phyloP scores from a whole-genome alignment of 2,113 vertebrate genomes.

The Proterorhinus semilunaris region DNA sequence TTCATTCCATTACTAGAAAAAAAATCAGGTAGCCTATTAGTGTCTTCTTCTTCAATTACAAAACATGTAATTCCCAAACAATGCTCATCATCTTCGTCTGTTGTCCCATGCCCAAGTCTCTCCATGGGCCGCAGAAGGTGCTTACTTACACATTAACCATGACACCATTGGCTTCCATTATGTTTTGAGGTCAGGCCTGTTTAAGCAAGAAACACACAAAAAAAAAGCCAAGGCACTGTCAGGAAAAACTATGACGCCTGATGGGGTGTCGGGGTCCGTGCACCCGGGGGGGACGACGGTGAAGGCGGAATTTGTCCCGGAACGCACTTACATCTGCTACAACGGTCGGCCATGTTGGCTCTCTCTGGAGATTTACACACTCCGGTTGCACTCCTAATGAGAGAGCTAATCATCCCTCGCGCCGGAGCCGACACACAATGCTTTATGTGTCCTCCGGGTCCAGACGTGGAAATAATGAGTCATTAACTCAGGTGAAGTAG shows the following conservation, averaged over 20 bases:
- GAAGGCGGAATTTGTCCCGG: slow-evolving; percentile 9
- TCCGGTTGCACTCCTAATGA: slow-evolving; percentile 57
- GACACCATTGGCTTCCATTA: background rate
- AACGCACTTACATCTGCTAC: slow-evolving; percentile 10
- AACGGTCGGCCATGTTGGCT: slow-evolving; percentile 27
- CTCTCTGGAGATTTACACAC: slow-evolving; percentile 56
- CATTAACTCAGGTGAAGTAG: slow-evolving; percentile 48
- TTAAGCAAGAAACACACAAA: background rate
- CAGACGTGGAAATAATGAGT: slow-evolving; percentile 56
- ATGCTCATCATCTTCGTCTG: background rate
- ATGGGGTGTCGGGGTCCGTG: slow-evolving; percentile 24
- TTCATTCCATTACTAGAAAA: no score
- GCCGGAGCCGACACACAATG: slow-evolving; percentile 47
- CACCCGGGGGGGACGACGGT: background rate
- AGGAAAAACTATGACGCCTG: slow-evolving; percentile 35
- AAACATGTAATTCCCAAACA: background rate
- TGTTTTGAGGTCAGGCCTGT: background rate
- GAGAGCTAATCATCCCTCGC: slow-evolving; percentile 60
- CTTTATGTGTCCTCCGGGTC: slow-evolving; percentile 52
- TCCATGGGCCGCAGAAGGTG: background rate
- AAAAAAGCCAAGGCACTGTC: slow-evolving; percentile 19
- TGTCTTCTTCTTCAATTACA: no score
- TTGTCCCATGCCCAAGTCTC: background rate
- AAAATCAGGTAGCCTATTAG: no score
- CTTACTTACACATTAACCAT: background rate